A percentile compares a stretch with the other conserved stretches of the same genome.
Evolutionary conservation across 2,113 vertebrate species (phyloP).

Genomic region (Pseudonaja textilis): DNA sequence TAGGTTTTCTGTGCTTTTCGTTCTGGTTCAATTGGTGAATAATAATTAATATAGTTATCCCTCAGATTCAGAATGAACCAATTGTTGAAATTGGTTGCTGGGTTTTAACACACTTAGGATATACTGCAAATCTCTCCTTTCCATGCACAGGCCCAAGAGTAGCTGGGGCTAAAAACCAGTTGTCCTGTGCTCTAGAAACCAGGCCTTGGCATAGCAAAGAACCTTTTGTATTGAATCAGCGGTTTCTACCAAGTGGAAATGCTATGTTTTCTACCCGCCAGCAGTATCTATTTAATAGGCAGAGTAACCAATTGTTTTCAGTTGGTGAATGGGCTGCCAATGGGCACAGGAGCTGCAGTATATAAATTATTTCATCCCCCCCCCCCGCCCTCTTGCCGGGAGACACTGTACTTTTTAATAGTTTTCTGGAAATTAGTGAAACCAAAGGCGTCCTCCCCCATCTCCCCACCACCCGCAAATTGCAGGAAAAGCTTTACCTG

Average conservation of each 20-base stretch:
- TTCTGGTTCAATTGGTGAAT: neutral
- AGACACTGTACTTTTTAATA: neutral
- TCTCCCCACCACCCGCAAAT: neutral
- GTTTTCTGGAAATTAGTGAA: neutral
- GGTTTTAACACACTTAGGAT: neutral
- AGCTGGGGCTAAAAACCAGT: neutral
- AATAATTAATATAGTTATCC: neutral
- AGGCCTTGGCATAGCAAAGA: conserved; percentile 3
- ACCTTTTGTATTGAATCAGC: neutral
- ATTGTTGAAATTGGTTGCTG: neutral
- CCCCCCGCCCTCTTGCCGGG: neutral
- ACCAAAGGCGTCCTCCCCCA: neutral
- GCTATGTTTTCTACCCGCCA: neutral
- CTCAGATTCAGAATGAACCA: neutral
- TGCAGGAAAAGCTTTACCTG: neutral
- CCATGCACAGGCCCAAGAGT: neutral
- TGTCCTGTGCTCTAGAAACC: neutral
- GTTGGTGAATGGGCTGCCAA: neutral
- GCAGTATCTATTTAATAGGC: neutral
- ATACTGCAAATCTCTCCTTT: neutral
- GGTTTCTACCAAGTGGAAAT: neutral
- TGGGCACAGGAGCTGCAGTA: neutral
- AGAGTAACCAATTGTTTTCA: neutral
- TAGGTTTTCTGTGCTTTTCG: neutral
- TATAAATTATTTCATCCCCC: neutral